These are phyloP conservation scores for Thaleichthys pacificus DNA, from an alignment of 2,797 vertebrate genomes.

Conservation along the genomic window DNA sequence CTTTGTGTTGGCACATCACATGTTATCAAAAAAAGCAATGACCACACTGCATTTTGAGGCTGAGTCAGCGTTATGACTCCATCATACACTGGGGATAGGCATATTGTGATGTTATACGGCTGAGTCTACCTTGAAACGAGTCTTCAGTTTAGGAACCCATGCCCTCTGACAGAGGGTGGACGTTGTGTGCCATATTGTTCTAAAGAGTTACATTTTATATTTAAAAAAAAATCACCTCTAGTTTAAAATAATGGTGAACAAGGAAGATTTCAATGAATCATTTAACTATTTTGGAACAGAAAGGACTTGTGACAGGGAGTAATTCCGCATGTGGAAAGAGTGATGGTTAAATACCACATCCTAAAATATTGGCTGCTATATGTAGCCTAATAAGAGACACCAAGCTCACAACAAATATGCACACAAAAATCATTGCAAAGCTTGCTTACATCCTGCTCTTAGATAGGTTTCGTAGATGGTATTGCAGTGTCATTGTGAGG, in stretches of 20 bases:
- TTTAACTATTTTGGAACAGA: constrained; percentile 18
- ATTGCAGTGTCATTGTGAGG: neutral
- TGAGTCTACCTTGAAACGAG: neutral
- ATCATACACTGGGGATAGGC: constrained; percentile 7
- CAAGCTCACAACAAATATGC: constrained; percentile 62
- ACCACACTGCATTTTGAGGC: constrained; percentile 27
- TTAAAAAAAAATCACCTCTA: constrained; percentile 29
- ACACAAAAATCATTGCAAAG: constrained; percentile 44
- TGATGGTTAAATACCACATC: neutral
- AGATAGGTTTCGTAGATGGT: constrained; percentile 20
- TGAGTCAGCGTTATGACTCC: constrained; percentile 45
- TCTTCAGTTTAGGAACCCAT: neutral
- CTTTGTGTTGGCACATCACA: constrained; percentile 56
- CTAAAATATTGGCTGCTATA: neutral
- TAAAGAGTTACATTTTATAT: constrained; percentile 52
- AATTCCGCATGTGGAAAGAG: neutral
- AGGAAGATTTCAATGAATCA: constrained; percentile 39
- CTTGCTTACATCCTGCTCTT: constrained; percentile 48
- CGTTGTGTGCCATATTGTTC: constrained; percentile 60
- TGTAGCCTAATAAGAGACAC: constrained; percentile 36
- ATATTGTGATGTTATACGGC: neutral
- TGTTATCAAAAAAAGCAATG: constrained; percentile 40
- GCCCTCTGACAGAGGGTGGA: constrained; percentile 5
- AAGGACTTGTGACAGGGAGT: neutral
- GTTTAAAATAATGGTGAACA: constrained; percentile 32